These are phyloP conservation scores for Pardosa pseudoannulata DNA, from an alignment of 2,888 invertebrate species.

Conservation along the genomic window DNA sequence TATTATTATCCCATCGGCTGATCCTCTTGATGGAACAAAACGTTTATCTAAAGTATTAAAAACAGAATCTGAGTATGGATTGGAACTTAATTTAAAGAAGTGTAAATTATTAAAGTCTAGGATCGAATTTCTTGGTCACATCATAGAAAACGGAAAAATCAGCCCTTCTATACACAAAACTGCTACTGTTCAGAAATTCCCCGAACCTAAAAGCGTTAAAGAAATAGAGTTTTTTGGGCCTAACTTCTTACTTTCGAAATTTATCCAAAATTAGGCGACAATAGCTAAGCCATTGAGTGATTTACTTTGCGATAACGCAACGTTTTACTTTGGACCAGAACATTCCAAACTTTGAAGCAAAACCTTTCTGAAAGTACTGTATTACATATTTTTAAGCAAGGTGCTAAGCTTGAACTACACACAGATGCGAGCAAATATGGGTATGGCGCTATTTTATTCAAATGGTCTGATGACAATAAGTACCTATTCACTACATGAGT, in stretches of 20 bases:
- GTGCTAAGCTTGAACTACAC: constrained; percentile 18
- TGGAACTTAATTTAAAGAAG: too few relatives aligned
- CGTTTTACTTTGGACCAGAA: neutral
- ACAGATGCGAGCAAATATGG: constrained; percentile 5
- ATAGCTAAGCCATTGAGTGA: constrained; percentile 19
- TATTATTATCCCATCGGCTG: constrained; percentile 9
- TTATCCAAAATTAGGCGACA: neutral
- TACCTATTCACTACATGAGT: constrained; percentile 11
- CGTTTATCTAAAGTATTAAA: neutral
- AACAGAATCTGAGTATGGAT: neutral
- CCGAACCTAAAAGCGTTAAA: neutral
- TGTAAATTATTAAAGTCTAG: too few relatives aligned
- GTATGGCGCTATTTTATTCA: neutral
- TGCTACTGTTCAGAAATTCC: too few relatives aligned
- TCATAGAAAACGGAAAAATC: neutral
- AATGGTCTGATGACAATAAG: neutral
- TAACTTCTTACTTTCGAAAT: constrained; percentile 10
- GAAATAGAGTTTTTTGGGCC: neutral
- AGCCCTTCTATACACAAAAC: too few relatives aligned
- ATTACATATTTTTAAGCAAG: constrained; percentile 19
- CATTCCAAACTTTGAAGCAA: constrained; percentile 12
- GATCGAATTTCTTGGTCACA: neutral
- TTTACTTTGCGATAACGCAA: neutral
- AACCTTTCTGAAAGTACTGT: constrained; percentile 11
- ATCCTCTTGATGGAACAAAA: neutral